Base-by-base conservation (phyloP, 2,113 vertebrate species). In the Ovibos moschatus region DNA sequence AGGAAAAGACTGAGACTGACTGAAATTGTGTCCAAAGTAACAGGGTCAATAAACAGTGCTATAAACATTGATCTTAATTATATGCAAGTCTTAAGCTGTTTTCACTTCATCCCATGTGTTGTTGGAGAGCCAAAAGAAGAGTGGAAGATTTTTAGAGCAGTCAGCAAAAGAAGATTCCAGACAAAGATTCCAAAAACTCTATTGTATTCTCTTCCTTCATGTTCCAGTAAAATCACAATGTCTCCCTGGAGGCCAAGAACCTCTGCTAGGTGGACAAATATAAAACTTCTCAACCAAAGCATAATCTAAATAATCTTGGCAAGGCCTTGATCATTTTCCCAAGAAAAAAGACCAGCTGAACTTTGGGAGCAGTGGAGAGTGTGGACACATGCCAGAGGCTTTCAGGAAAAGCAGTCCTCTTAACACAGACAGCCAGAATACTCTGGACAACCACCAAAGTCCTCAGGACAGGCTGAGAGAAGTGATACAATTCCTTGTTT, bases 301-400 rank as follows among this genome's bases (percentile, higher is more conserved):
- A 82, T 50, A 58, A 60, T 85, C 19, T 57, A 64, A 71, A 33
- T 17, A 21, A 40, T 82, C 12, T 51, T 91, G 67, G 21, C 25
- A 71, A 94, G 27, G n/a, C n/a, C 30, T 98, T 98, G 94, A 98
- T 95, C 96, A 98, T 98, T 98, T 98, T 97, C 97, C 97, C 95
- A 98, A 97, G 96, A 98, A 98, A 90, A 98, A 97, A 97, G 92
- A 97, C 94, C 93, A 82, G 94, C 97, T 94, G 83, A 98, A 97
- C 92, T 97, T 96, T 97, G 95, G 91, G 90, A 94, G 93, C 60
- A 97, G 67, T 95, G 96, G 91, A 98, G 83, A 96, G 97, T 98
- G 97, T 98, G 96, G 95, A 98, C 94, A 98, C 97, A 96, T 67
- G 97, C 89, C 96, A 98, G 92, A 95, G 94, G 91, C 92, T 92